Evolutionary conservation across 2,888 invertebrate species (phyloP).

Genomic region (Mesodorylaimus sp.): DNA sequence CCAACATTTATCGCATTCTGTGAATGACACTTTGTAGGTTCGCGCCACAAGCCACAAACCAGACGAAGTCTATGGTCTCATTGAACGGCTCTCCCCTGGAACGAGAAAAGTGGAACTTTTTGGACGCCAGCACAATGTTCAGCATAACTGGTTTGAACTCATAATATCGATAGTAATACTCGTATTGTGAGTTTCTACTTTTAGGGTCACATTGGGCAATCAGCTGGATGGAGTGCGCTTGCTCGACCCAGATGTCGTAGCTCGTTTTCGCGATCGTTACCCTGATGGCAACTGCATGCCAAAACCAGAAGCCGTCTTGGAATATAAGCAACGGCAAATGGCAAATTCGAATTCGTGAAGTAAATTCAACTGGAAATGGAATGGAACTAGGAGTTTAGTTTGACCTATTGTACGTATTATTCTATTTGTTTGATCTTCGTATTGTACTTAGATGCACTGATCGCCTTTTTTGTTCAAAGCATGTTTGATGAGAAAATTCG

Average conservation of each 20-base stretch:
- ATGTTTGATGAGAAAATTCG: too few relatives aligned
- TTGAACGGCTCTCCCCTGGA: constrained; percentile 83
- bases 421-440: too few relatives aligned
- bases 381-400: too few relatives aligned
- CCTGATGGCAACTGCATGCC: constrained; percentile 51
- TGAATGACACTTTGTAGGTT: constrained; percentile 32
- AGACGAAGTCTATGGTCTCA: constrained; percentile 93
- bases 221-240: constrained; percentile 84
- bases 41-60: constrained; percentile 83
- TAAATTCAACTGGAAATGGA: too few relatives aligned
- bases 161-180: background rate
- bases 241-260: constrained; percentile 73
- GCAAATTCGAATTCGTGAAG: too few relatives aligned
- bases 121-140: constrained; percentile 87
- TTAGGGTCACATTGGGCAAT: constrained; percentile 63
- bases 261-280: constrained; percentile 66
- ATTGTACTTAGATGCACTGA: too few relatives aligned
- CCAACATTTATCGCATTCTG: background rate
- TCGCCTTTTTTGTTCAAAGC: too few relatives aligned
- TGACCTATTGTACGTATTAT: too few relatives aligned
- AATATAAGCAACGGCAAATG: background rate
- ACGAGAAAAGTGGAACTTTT: constrained; percentile 91
- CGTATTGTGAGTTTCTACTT: constrained; percentile 7
- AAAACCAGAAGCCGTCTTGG: background rate
- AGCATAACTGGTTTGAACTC: constrained; percentile 65